phyloP scores from a whole-genome alignment of 2,113 vertebrate species.

The Vanacampus margaritifer region DNA sequence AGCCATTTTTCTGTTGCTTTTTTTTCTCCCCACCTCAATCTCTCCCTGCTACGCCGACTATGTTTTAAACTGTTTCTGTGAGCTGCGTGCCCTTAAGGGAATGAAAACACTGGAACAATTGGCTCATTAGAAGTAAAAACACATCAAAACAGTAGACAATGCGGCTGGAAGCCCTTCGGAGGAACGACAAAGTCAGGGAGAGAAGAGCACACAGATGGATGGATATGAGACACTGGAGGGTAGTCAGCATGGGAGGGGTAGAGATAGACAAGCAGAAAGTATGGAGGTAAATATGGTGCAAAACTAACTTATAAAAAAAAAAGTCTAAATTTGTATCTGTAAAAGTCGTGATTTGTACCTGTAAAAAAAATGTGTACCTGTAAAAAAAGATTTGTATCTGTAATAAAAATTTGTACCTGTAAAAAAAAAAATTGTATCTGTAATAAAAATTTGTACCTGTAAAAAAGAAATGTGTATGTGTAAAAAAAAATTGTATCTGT shows the following conservation, averaged over 20 bases:
- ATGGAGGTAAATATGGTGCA: no score
- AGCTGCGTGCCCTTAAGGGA: slow-evolving; percentile 52
- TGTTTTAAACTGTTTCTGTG: slow-evolving; percentile 66
- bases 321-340: no score
- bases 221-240: slow-evolving; percentile 28
- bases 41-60: slow-evolving; percentile 54
- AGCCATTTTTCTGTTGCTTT: slow-evolving; percentile 58
- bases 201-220: slow-evolving; percentile 50
- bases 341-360: no score
- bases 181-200: slow-evolving; percentile 50
- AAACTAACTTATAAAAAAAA: no score
- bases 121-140: slow-evolving; percentile 66
- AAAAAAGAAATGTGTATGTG: no score
- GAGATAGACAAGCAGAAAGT: slow-evolving; percentile 6
- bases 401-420: no score
- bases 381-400: no score
- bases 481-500: no score
- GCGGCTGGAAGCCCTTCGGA: slow-evolving; percentile 50
- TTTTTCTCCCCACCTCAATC: slow-evolving; percentile 23
- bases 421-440: no score
- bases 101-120: slow-evolving; percentile 62
- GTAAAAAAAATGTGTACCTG: no score
- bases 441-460: no score
- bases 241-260: slow-evolving; percentile 12
- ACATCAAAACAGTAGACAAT: slow-evolving; percentile 53